Conservation (phyloP, 2,113 vertebrate species). For the Platichthys flesus region DNA sequence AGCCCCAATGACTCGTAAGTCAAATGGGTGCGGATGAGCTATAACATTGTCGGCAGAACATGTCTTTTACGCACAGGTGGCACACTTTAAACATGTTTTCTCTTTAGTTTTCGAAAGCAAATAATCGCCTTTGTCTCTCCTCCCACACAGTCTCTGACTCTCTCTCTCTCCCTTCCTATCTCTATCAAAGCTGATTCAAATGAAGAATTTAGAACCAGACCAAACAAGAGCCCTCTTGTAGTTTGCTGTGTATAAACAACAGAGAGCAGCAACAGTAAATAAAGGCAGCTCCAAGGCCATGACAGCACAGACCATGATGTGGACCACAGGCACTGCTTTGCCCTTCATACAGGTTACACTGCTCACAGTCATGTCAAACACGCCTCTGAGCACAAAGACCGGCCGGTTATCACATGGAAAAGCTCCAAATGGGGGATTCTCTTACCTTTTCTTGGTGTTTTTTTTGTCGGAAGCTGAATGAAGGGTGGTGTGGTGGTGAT, state of each 20-base stretch:
- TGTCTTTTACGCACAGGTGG: background rate
- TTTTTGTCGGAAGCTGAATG: conserved; percentile 56
- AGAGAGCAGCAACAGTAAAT: conserved; percentile 62
- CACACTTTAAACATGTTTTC: background rate
- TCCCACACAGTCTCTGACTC: background rate
- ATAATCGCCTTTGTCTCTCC: background rate
- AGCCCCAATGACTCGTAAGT: conserved; percentile 61
- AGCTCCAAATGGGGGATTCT: background rate
- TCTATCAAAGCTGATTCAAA: background rate
- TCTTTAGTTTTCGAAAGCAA: conserved; percentile 24
- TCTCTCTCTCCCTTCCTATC: background rate
- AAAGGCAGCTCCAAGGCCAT: conserved; percentile 49
- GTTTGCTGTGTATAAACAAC: conserved; percentile 29
- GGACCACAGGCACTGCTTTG: conserved; percentile 35
- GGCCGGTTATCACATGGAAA: background rate
- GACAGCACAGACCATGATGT: conserved; percentile 38
- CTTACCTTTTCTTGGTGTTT: conserved; percentile 60
- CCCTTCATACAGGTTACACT: conserved; percentile 41
- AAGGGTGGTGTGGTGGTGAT: conserved; percentile 62
- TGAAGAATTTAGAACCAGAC: too few relatives aligned
- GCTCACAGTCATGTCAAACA: background rate
- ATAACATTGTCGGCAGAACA: background rate
- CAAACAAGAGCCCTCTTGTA: background rate
- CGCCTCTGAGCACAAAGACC: background rate
- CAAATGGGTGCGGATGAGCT: background rate